phyloP scores from a whole-genome alignment of 2,113 vertebrate species.

The Pangasianodon hypophthalmus region DNA sequence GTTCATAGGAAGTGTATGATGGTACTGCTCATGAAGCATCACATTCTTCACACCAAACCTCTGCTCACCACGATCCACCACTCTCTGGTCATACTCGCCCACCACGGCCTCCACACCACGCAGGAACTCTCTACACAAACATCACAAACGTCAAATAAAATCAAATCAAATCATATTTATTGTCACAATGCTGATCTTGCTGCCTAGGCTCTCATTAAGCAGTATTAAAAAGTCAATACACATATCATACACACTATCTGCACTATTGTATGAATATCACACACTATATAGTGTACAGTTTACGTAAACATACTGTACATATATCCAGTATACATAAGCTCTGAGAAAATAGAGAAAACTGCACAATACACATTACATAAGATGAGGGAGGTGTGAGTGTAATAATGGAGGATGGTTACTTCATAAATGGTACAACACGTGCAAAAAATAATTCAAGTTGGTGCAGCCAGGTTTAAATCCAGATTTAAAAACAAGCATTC shows the following conservation, averaged over 20 bases:
- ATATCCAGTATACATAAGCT: not conserved
- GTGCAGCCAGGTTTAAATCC: too few species aligned
- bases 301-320: too few species aligned
- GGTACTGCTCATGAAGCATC: conserved; percentile 81
- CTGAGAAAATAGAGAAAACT: not conserved
- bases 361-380: not conserved
- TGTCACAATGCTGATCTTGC: not conserved
- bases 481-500: too few species aligned
- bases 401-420: not conserved
- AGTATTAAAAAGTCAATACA: not conserved
- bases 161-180: not conserved
- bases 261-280: not conserved
- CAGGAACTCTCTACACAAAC: conserved; percentile 61
- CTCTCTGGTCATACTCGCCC: conserved; percentile 77
- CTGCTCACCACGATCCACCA: conserved; percentile 76
- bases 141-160: not conserved
- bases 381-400: not conserved
- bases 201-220: not conserved
- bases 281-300: not conserved
- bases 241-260: not conserved
- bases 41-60: conserved; percentile 69
- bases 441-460: not conserved
- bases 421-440: not conserved
- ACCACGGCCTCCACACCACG: conserved; percentile 69
- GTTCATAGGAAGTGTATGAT: conserved; percentile 74